phyloP scores from a whole-genome alignment of 2,113 vertebrate genomes.

The Chaetura pelagica region DNA sequence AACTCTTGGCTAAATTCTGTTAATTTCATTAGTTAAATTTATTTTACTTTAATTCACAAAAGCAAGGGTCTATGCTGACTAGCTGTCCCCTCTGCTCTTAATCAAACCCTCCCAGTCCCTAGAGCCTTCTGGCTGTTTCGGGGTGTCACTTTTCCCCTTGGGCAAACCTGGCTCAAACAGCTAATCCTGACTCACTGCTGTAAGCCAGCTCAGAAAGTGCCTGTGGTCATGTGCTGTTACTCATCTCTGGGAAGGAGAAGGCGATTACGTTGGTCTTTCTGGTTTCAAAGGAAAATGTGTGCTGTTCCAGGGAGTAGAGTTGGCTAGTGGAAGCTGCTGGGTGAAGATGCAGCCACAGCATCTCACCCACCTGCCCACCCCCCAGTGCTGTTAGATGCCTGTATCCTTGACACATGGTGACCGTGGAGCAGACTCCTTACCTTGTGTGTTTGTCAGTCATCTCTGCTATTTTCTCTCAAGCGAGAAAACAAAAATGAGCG shows the following conservation, averaged over 20 bases:
- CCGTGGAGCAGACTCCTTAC: background rate
- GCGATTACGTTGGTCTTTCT: background rate
- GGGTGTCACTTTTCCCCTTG: background rate
- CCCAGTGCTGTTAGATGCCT: background rate
- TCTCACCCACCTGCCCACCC: accelerated
- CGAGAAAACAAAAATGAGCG: background rate
- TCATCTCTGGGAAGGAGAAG: background rate
- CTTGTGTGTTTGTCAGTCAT: background rate
- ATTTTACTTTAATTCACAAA: background rate
- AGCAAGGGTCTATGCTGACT: background rate
- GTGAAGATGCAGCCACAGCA: background rate
- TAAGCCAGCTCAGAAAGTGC: background rate
- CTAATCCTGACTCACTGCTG: background rate
- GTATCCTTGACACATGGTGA: background rate
- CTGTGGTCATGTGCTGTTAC: background rate
- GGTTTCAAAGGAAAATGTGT: background rate
- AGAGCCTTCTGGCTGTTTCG: background rate
- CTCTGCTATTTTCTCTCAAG: background rate
- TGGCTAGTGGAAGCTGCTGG: background rate
- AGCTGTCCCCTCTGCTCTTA: background rate
- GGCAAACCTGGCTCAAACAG: background rate
- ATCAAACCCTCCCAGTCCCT: background rate
- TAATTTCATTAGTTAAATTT: background rate
- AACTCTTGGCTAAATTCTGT: background rate
- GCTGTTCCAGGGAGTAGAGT: background rate